Evolutionary conservation across 2,888 invertebrate genomes (phyloP).

Genomic region (Anoplius nigerrimus): DNA sequence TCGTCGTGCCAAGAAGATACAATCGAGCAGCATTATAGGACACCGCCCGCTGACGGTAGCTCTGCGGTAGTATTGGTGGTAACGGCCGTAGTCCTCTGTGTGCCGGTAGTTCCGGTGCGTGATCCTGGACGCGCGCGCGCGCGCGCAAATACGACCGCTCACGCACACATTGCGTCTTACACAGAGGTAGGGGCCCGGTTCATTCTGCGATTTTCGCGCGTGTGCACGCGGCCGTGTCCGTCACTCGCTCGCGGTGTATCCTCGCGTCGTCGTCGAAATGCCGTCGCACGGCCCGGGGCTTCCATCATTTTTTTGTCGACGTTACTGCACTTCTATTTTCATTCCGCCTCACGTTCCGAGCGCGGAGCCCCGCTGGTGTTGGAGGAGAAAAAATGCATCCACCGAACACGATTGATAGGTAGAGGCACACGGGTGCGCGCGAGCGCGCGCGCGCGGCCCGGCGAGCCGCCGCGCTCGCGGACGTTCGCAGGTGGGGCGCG

Average conservation of each 20-base stretch:
- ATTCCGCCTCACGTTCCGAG: constrained; percentile 67
- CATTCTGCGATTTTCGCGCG: constrained; percentile 4
- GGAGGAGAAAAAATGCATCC: constrained; percentile 63
- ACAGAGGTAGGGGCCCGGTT: neutral
- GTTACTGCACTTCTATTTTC: constrained; percentile 71
- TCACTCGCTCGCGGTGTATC: constrained; percentile 31
- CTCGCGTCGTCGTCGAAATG: constrained; percentile 56
- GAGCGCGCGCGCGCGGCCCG: neutral
- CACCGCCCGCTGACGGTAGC: neutral
- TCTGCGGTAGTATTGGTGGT: too few relatives aligned
- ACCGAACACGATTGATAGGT: constrained; percentile 67
- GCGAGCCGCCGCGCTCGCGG: too few relatives aligned
- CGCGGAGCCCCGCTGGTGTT: constrained; percentile 50
- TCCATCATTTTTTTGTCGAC: constrained; percentile 66
- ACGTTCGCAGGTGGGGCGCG: constrained; percentile 20
- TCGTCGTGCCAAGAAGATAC: neutral
- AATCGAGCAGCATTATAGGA: neutral
- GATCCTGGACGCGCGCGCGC: neutral
- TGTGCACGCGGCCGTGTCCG: constrained; percentile 2
- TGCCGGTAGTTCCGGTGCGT: neutral
- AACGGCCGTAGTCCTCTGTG: too few relatives aligned
- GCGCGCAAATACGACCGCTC: too few relatives aligned
- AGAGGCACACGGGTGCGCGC: constrained; percentile 35
- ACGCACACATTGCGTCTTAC: neutral
- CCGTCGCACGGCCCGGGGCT: constrained; percentile 61